Percentiles rank a stretch among this genome's conserved stretches.
These are phyloP conservation scores for Phalacrocorax carbo DNA, from an alignment of 2,113 vertebrate genomes.

Conservation along the genomic window DNA sequence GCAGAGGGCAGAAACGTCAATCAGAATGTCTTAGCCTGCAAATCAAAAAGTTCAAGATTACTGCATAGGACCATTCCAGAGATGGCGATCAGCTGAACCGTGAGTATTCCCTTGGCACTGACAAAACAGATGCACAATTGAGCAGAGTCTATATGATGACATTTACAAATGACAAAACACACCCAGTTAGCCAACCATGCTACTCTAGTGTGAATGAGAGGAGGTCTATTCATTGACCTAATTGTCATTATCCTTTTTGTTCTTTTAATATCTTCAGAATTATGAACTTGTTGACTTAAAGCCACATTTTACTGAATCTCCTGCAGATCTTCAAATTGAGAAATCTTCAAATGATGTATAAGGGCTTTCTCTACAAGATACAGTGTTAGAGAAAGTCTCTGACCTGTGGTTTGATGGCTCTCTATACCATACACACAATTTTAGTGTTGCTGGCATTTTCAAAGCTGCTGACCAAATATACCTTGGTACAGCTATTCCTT, in stretches of 20 bases:
- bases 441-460: not conserved
- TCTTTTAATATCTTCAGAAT: not conserved
- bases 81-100: not conserved
- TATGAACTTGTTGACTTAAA: not conserved
- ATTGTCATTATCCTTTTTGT: not conserved
- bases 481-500: not conserved
- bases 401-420: not conserved
- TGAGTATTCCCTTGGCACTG: not conserved
- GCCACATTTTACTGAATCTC: not conserved
- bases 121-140: not conserved
- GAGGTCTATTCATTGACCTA: not conserved
- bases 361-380: not conserved
- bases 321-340: not conserved
- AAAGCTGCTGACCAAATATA: not conserved
- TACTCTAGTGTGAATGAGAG: not conserved
- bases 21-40: not conserved
- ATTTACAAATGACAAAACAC: slow-evolving; percentile 33
- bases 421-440: not conserved
- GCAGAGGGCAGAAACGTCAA: not conserved
- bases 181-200: slow-evolving; percentile 20
- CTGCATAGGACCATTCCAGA: not conserved
- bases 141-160: not conserved
- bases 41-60: not conserved
- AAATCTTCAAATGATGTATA: not conserved
- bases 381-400: not conserved